Conservation (phyloP, 2,113 vertebrate species). For the Pedionomus torquatus region DNA sequence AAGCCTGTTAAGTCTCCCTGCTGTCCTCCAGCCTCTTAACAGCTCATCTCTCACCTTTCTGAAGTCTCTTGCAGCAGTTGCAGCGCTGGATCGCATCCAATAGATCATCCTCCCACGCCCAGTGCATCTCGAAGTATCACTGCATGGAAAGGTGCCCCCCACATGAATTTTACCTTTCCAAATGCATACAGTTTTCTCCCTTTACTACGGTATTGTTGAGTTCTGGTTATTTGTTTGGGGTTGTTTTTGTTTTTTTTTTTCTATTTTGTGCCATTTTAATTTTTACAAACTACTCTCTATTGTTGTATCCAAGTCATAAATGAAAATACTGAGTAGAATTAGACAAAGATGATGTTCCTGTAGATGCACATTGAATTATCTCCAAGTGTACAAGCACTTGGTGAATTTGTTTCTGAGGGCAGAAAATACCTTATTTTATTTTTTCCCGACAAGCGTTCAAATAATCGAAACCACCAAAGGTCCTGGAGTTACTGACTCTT, state of each 20-base stretch:
- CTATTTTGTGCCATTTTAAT: neutral
- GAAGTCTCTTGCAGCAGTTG: neutral
- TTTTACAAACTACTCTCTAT: neutral
- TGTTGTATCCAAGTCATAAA: neutral
- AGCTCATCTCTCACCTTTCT: neutral
- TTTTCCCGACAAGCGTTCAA: neutral
- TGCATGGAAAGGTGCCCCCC: neutral
- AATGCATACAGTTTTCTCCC: accelerated
- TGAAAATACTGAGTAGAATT: neutral
- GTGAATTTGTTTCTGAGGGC: neutral
- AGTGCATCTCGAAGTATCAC: accelerated
- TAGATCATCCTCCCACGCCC: neutral
- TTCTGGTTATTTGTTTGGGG: neutral
- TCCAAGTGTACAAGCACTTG: neutral
- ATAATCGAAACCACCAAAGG: neutral
- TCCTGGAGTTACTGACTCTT: neutral
- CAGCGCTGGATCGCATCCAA: accelerated
- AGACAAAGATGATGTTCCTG: neutral
- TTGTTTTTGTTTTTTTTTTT: neutral
- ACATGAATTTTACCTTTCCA: neutral
- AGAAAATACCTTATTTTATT: neutral
- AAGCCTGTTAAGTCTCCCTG: neutral
- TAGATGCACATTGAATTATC: neutral
- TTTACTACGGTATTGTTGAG: neutral
- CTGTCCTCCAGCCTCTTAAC: neutral